Percentiles rank a stretch among this genome's conserved stretches.
Evolutionary conservation across 1,140 invertebrate genomes (phyloP).

Genomic region (Holotrichia oblita): DNA sequence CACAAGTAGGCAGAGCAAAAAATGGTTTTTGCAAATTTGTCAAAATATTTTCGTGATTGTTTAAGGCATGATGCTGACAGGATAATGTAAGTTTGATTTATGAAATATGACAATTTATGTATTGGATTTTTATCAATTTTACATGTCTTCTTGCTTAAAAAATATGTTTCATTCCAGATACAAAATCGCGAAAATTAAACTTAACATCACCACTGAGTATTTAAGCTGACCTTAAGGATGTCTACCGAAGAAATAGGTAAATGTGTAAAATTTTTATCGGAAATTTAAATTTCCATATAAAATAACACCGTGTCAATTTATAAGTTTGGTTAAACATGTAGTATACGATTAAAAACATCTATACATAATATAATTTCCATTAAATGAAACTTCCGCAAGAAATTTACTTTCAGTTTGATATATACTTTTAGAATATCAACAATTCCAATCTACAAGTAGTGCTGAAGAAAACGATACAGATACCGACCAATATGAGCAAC

Average conservation of each 20-base stretch:
- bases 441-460: slow-evolving; percentile 56
- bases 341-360: not conserved
- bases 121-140: not conserved
- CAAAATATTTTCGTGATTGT: slow-evolving; percentile 35
- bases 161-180: slow-evolving; percentile 24
- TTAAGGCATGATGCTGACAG: slow-evolving; percentile 25
- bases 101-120: slow-evolving; percentile 34
- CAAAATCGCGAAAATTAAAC: not conserved
- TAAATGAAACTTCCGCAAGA: not conserved
- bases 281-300: not conserved
- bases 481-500: slow-evolving; percentile 55
- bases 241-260: slow-evolving; percentile 45
- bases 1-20: slow-evolving; percentile 40
- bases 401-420: not conserved
- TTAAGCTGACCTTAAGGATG: slow-evolving; percentile 34
- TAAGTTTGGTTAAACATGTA: not conserved
- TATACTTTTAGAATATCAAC: slow-evolving; percentile 46
- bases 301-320: not conserved
- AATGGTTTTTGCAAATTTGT: slow-evolving; percentile 27
- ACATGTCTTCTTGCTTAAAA: not conserved
- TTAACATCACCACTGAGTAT: not conserved
- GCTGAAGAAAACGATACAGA: slow-evolving; percentile 57
- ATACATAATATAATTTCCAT: not conserved
- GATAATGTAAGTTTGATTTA: slow-evolving; percentile 36
- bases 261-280: not conserved